These are phyloP conservation scores for Lophura nycthemera DNA, from an alignment of 2,113 vertebrate species.

Conservation along the genomic window DNA sequence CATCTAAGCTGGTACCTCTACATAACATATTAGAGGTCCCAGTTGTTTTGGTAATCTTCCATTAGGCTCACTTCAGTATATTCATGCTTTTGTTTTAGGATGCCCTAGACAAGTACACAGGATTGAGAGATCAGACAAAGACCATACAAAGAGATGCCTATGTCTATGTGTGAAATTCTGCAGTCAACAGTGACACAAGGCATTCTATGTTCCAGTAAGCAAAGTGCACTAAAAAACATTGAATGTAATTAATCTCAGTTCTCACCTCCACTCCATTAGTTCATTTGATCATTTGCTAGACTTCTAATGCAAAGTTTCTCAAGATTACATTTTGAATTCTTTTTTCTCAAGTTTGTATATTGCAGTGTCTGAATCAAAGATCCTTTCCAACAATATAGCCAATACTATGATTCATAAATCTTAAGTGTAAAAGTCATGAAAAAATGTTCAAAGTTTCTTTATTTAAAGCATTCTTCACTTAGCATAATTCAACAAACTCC, in stretches of 20 bases:
- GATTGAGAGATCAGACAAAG: not conserved
- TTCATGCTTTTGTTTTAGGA: not conserved
- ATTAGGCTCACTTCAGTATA: not conserved
- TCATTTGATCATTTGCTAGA: not conserved
- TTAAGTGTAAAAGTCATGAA: not conserved
- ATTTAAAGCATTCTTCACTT: not conserved
- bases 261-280: not conserved
- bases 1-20: not conserved
- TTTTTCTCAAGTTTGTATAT: not conserved
- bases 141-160: not conserved
- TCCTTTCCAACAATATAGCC: not conserved
- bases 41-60: not conserved
- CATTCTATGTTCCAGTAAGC: not conserved
- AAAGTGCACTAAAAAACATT: not conserved
- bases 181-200: not conserved
- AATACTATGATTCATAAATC: not conserved
- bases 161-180: not conserved
- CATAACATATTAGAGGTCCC: fast-evolving
- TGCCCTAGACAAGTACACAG: fast-evolving
- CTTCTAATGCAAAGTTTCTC: not conserved
- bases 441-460: not conserved
- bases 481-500: not conserved
- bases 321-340: not conserved
- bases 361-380: not conserved
- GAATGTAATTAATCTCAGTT: not conserved